A percentile compares a stretch with the other conserved stretches of the same genome.
Evolutionary conservation across 2,888 invertebrate genomes (phyloP).

Genomic region (Pandemis cinnamomeana): DNA sequence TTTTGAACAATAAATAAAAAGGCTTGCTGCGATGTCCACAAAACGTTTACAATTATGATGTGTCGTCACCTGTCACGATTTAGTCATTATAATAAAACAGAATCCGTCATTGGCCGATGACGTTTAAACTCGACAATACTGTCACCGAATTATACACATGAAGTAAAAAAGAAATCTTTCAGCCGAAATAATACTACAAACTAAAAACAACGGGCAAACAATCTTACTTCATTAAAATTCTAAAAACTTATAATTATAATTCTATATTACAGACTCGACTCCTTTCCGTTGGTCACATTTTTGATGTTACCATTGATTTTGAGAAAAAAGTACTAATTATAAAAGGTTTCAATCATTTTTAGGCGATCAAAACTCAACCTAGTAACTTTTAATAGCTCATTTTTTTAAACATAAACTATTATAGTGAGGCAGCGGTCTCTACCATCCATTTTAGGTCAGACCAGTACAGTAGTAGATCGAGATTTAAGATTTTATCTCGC

Average conservation of each 20-base stretch:
- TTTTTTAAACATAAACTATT: neutral
- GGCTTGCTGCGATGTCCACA: conserved; percentile 6
- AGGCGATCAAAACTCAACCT: neutral
- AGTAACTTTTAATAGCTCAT: neutral
- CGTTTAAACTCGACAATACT: conserved; percentile 21
- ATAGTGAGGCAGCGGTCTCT: neutral
- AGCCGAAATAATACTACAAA: conserved; percentile 62
- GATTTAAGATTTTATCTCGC: neutral
- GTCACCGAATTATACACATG: conserved; percentile 44
- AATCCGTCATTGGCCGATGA: neutral
- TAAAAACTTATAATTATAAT: conserved; percentile 64
- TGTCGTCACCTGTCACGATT: conserved; percentile 5
- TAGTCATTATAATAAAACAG: conserved; percentile 10
- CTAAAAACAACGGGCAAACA: conserved; percentile 73
- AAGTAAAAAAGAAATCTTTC: conserved; percentile 52
- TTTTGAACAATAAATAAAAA: conserved; percentile 2
- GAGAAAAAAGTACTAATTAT: neutral
- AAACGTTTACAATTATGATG: neutral
- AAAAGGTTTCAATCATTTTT: neutral
- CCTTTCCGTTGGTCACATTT: conserved; percentile 45
- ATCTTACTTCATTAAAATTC: conserved; percentile 52
- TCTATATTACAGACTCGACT: conserved; percentile 74
- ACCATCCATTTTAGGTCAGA: neutral
- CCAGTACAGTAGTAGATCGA: neutral
- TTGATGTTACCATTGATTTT: conserved; percentile 10